Evolutionary conservation across 2,113 vertebrate genomes (phyloP), one percentile per base, ranked within the genome.

Genomic region (Edolisoma coerulescens): DNA sequence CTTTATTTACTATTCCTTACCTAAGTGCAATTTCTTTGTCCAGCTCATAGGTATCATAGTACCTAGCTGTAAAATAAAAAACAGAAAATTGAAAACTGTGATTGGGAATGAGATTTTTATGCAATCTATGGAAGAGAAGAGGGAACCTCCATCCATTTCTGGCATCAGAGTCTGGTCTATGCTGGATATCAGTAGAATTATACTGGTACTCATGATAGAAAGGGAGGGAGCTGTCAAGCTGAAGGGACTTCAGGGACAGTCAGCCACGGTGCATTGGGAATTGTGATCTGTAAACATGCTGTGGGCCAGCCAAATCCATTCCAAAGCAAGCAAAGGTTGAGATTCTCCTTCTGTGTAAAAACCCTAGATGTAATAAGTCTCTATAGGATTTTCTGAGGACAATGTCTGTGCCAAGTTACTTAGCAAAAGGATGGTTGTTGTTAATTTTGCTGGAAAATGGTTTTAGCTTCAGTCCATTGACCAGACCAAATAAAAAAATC

Each of bases 141-240:
- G 26, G 30, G 11, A 85, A 37, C 3, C 13, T 67, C 28, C 59
- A 24, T 27, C 26, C 1, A 2, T 52, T 28, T n/a, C 44, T 59
- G 35, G 4, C 44, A 42, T 42, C 39, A 26, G 28, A 63, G 56
- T 64, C 63, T 53, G 6, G 13, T 75, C 32, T 83, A 11, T 75
- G 28, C 13, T 63, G 47, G 10, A 11, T 53, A 23, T 44, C 56
- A 82, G 22, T 7, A 52, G 45, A 68, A 67, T 67, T 45, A 5
- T 8, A 42, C 8, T 23, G 19, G 6, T 60, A 12, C 3, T 65
- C 0, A 1, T 0, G 1, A 16, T 1, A 57, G 56, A 79, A 63
- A 67, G 4, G 17, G 13, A 82, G 47, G 32, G 16, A 74, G 14
- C 17, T 14, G 44, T 50, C 39, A 63, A 39, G 14, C 9, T 63